Evolutionary conservation across 2,888 invertebrate species (phyloP), one percentile per base, ranked within the genome.

Genomic region (Schrankia costaestrigalis): DNA sequence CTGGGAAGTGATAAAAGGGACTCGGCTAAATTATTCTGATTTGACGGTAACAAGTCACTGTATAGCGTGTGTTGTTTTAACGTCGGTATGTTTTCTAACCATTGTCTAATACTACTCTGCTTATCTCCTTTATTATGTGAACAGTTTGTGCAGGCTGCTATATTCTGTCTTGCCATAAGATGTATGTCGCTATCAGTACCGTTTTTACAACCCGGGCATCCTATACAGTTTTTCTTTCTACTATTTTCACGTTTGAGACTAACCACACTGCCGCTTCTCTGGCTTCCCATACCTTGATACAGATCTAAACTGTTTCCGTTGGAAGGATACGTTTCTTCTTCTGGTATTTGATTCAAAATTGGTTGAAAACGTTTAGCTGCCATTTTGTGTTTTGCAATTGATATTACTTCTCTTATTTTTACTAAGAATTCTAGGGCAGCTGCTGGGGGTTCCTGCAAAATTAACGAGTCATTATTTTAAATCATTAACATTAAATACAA

Each of bases 311-410:
- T 78, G 31, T 80, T 89, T 40, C 87, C 90, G 51, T 82, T 71
- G 11, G 89, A 70, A 28, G 89, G 78, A 35, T 74, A 78, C 3
- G 78, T 85, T 54, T 92, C 93, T 78, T 95, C 96, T 83, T 96
- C 96, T 0, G 95, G 94, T 59, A 96, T 96, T 62, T 93, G 91
- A 32, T 92, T 90, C 3, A 96, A 81, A 29, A 93, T 92, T 1
- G 96, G 96, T 38, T 93, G 90, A 65, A 94, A 96, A 38, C 93
- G 90, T 77, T 96, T 95, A 0, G 93, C 83, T 22, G 92, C 90
- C 93, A 96, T 95, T 84, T 96, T 96, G 59, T 94, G 94, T 68
- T 96, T 96, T 4, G 97, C 97, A 29, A 96, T 93, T 23, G 95
- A 90, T 56, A 97, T 96, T 3, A 97, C 96, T 88, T 96, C 96